Base-by-base conservation (phyloP, 53 echinoderm and acorn worm species). In the Mesocentrotus franciscanus region DNA sequence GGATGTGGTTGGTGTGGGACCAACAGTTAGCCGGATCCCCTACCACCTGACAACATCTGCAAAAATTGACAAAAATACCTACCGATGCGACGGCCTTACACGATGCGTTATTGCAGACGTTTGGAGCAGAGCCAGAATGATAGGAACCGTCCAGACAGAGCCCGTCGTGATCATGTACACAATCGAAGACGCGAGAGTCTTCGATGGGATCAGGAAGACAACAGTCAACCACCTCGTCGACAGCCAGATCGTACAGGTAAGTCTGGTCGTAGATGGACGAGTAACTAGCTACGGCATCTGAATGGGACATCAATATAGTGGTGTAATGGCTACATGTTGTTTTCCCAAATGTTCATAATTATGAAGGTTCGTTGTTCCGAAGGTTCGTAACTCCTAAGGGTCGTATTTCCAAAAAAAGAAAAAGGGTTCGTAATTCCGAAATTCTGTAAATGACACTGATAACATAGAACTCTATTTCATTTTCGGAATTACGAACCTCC, bases 251-350 rank as follows among this genome's bases (percentile, higher is more conserved):
- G 61, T 60, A 13, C 10, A 94, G 39, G 1, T 60, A 17, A 32
- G 26, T 91, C 24, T 42, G 57, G 11, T 70, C 61, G 32, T 56
- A 24, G 70, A 96, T 96, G 33, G 95, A 83, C 6, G 94, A 94
- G 70, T 78, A 96, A 56, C 96, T 96, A 34, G 91, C 95, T 20
- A 96, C 96, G 30, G 96, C 96, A 72, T 96, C 96, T 96, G 57
- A 18, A 55, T 56, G 10, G 61, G 1, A 81, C 15, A 26, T 61
- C 4, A 34, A 33, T 22, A 34, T 20, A 66, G 26, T 34, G 49
- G 78, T 15, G 78, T 15, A 15, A 8, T 22, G 78, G 34, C 6
- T 6, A 49, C 49, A 49, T 49, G 49, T 5, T 6, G 49, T 49
- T 49, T 49, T 5, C 49, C 49, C 6, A 49, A 49, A 49, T 49